Evolutionary conservation across 2,797 vertebrate genomes (phyloP).

Genomic region (Sphenodon punctatus): DNA sequence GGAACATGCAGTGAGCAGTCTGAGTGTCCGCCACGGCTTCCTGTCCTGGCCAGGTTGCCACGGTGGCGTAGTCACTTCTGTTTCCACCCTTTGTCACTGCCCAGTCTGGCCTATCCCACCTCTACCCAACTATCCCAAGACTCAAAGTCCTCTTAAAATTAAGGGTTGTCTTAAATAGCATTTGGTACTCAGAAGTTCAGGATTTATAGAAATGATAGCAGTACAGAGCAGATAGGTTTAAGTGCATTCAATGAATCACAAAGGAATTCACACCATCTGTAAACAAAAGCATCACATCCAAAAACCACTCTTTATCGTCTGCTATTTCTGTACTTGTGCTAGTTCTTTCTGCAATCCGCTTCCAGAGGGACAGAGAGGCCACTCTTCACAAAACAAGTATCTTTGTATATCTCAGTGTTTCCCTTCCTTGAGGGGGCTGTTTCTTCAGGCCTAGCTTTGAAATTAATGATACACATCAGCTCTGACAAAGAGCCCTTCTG

Average conservation of each 20-base stretch:
- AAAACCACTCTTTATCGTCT: background rate
- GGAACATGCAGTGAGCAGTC: too few species aligned
- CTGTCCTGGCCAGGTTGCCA: too few species aligned
- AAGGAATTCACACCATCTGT: background rate
- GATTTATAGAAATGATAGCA: too few species aligned
- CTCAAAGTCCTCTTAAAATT: too few species aligned
- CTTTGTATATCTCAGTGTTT: background rate
- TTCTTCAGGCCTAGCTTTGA: background rate
- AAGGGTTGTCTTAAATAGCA: too few species aligned
- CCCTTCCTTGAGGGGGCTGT: background rate
- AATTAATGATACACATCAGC: background rate
- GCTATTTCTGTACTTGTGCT: background rate
- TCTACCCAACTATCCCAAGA: too few species aligned
- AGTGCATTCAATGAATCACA: background rate
- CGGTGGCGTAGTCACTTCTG: too few species aligned
- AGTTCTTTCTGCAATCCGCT: background rate
- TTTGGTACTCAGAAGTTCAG: too few species aligned
- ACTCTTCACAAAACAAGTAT: background rate
- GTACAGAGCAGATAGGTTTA: background rate
- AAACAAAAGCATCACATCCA: background rate
- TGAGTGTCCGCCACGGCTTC: too few species aligned
- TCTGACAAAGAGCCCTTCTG: background rate
- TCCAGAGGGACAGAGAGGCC: background rate
- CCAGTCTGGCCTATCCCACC: too few species aligned
- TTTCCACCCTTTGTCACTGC: too few species aligned